These are phyloP conservation scores for Aix galericulata DNA, from an alignment of 2,113 vertebrate genomes.

Conservation along the genomic window DNA sequence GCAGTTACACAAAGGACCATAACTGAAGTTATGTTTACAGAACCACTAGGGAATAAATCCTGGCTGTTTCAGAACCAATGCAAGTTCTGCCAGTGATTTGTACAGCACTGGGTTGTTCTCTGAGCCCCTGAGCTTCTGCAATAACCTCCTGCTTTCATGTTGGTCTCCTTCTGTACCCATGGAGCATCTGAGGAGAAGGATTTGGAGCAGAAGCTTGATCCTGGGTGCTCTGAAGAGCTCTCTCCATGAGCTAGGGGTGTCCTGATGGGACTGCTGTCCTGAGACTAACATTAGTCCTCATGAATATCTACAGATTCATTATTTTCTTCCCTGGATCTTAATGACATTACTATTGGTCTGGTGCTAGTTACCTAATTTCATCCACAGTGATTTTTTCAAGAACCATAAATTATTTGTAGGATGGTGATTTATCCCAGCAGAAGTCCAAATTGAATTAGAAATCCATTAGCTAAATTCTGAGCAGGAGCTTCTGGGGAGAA, in stretches of 20 bases:
- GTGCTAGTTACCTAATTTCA: slow-evolving; percentile 54
- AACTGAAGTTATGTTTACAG: not conserved
- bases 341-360: slow-evolving; percentile 41
- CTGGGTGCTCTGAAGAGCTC: not conserved
- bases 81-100: not conserved
- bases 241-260: not conserved
- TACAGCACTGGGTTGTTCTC: not conserved
- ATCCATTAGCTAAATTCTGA: slow-evolving; percentile 71
- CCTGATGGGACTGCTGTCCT: not conserved
- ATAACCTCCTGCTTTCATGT: not conserved
- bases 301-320: not conserved
- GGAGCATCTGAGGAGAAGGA: not conserved
- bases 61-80: not conserved
- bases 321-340: not conserved
- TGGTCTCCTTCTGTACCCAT: not conserved
- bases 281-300: not conserved
- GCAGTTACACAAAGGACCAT: not conserved
- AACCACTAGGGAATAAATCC: not conserved
- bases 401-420: slow-evolving; percentile 66
- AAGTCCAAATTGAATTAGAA: slow-evolving; percentile 69
- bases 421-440: slow-evolving; percentile 66
- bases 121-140: not conserved
- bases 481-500: slow-evolving; percentile 4
- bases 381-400: slow-evolving; percentile 51
- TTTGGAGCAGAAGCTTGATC: not conserved